Evolutionary conservation across 2,797 vertebrate genomes (phyloP).

Genomic region (Agapornis canus): DNA sequence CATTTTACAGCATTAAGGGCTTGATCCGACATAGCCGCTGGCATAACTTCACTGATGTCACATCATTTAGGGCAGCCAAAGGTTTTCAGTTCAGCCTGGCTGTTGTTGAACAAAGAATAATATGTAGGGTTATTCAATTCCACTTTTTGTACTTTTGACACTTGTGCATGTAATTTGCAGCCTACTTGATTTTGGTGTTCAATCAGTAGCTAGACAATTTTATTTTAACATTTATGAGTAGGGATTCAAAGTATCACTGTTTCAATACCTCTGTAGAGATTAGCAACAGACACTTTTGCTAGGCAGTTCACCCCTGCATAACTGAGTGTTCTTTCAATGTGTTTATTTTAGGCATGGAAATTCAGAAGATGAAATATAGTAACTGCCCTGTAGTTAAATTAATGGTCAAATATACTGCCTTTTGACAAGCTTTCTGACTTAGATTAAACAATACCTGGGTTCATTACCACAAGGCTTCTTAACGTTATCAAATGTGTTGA

Average conservation of each 20-base stretch:
- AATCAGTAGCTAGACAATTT: not conserved
- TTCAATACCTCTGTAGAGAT: slow-evolving; percentile 41
- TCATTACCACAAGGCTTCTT: slow-evolving; percentile 56
- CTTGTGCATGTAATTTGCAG: not conserved
- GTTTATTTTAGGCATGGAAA: slow-evolving; percentile 1
- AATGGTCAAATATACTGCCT: slow-evolving; percentile 42
- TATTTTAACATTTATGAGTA: not conserved
- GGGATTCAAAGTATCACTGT: slow-evolving; percentile 28
- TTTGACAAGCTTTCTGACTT: slow-evolving; percentile 46
- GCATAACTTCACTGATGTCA: not conserved
- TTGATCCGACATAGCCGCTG: not conserved
- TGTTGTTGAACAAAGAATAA: not conserved
- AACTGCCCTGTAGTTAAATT: not conserved
- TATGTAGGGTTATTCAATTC: not conserved
- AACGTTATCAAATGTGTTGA: slow-evolving; percentile 61
- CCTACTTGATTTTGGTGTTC: not conserved
- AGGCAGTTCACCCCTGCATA: not conserved
- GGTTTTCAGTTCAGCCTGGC: not conserved
- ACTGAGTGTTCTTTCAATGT: slow-evolving; percentile 19
- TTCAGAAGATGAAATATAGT: slow-evolving; percentile 36
- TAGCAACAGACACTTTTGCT: slow-evolving; percentile 38
- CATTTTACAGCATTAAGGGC: not conserved
- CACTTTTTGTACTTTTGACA: not conserved
- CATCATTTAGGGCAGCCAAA: not conserved
- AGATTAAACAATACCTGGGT: slow-evolving; percentile 49